Evolutionary conservation across 1,140 invertebrate species (phyloP).

Genomic region (Drosophila eugracilis): DNA sequence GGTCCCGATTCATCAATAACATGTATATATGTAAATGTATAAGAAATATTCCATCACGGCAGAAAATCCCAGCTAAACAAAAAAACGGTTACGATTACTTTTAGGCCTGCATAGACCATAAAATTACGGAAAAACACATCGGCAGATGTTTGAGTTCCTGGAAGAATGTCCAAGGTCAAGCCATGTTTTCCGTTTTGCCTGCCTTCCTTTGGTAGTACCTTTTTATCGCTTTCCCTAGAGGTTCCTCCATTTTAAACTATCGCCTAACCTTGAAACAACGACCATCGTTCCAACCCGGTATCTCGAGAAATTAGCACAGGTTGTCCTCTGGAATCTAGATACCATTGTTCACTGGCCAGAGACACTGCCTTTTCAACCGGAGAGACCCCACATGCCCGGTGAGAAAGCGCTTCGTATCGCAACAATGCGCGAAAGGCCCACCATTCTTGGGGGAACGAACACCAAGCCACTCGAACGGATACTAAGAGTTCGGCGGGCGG

Average conservation of each 20-base stretch:
- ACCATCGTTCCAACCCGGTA: slow-evolving; percentile 9
- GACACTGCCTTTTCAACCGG: background rate
- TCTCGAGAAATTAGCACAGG: slow-evolving; percentile 12
- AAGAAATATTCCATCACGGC: background rate
- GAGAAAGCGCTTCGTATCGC: slow-evolving; percentile 27
- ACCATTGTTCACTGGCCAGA: slow-evolving; percentile 24
- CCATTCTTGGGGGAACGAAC: slow-evolving; percentile 31
- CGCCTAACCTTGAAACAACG: slow-evolving; percentile 26
- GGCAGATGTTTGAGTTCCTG: slow-evolving; percentile 36
- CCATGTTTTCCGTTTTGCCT: slow-evolving; percentile 1
- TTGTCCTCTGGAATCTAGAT: slow-evolving; percentile 24
- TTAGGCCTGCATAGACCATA: background rate
- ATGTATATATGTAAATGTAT: background rate
- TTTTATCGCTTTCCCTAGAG: slow-evolving; percentile 36
- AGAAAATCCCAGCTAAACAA: background rate
- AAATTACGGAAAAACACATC: background rate
- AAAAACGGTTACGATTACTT: slow-evolving; percentile 17
- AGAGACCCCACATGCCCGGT: slow-evolving; percentile 12
- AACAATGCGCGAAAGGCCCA: slow-evolving; percentile 32
- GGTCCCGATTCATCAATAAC: too few relatives aligned
- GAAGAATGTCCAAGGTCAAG: slow-evolving; percentile 18
- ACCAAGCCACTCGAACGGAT: slow-evolving; percentile 38
- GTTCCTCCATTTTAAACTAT: slow-evolving; percentile 11
- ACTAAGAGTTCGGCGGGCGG: slow-evolving; percentile 34
- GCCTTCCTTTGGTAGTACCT: slow-evolving; percentile 32